These are phyloP conservation scores for Erebia ligea DNA, from an alignment of 2,888 invertebrate genomes.

Conservation along the genomic window DNA sequence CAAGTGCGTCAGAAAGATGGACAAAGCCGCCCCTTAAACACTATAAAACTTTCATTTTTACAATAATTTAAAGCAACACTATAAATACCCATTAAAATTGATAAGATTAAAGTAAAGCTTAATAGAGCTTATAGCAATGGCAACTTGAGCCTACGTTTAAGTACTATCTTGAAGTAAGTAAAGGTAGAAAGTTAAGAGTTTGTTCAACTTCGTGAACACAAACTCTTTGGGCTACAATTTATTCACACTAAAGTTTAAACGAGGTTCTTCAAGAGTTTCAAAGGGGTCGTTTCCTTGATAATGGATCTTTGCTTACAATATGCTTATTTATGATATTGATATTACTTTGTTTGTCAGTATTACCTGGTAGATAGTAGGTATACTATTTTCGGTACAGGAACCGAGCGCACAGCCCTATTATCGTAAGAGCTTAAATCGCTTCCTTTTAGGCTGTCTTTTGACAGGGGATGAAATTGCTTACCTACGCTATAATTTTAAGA, in stretches of 20 bases:
- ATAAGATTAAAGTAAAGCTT: too few relatives aligned
- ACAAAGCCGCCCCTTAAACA: too few relatives aligned
- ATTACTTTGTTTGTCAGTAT: not conserved
- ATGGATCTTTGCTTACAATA: conserved; percentile 15
- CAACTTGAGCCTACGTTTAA: conserved; percentile 20
- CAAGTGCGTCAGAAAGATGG: too few relatives aligned
- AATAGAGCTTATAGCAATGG: conserved; percentile 3
- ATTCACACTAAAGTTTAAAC: conserved; percentile 29
- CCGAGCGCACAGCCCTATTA: too few relatives aligned
- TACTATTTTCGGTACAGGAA: too few relatives aligned
- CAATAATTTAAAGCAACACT: too few relatives aligned
- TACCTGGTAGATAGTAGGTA: not conserved
- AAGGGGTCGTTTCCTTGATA: conserved; percentile 17
- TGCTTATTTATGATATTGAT: conserved; percentile 10
- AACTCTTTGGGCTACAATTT: conserved; percentile 27
- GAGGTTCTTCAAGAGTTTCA: conserved; percentile 24
- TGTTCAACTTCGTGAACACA: conserved; percentile 21
- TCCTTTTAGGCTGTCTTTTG: too few relatives aligned
- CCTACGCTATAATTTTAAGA: too few relatives aligned
- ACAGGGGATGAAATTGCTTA: too few relatives aligned
- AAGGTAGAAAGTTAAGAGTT: conserved; percentile 19
- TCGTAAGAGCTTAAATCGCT: too few relatives aligned
- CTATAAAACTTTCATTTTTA: too few relatives aligned
- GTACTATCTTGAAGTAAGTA: conserved; percentile 13
- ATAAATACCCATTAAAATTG: too few relatives aligned